Evolutionary conservation across 2,113 vertebrate species (phyloP).

Genomic region (Prolemur simus): DNA sequence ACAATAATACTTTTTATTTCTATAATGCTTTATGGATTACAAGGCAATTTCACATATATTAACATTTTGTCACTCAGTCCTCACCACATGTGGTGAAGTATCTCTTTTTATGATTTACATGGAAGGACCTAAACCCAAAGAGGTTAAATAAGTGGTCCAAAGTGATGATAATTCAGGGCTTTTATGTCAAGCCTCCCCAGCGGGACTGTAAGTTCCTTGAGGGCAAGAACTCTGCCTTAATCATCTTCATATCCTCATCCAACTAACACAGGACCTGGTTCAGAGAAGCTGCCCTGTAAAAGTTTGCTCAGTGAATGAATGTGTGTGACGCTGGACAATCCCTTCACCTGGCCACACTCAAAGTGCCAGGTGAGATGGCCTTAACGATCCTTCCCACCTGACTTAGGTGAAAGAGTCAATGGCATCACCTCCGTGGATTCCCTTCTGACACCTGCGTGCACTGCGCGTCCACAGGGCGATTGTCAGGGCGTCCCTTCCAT

Average conservation of each 20-base stretch:
- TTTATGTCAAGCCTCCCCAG: neutral
- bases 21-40: neutral
- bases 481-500: neutral
- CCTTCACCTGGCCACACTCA: neutral
- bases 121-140: neutral
- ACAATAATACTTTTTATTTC: neutral
- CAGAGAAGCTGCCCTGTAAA: neutral
- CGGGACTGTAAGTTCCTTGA: neutral
- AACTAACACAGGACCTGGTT: neutral
- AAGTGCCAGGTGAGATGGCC: neutral
- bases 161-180: neutral
- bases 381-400: neutral
- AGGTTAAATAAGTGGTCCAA: neutral
- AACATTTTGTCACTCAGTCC: neutral
- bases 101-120: neutral
- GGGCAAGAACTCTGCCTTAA: neutral
- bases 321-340: neutral
- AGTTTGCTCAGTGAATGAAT: neutral
- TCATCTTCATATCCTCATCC: neutral
- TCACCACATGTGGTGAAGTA: neutral
- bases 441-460: neutral
- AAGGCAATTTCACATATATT: neutral
- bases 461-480: rapidly evolving
- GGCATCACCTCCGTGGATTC: neutral
- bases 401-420: neutral